Evolutionary conservation across 2,888 invertebrate genomes (phyloP), one percentile per base, ranked within the genome.

Genomic region (Rhabditophanes sp.): DNA sequence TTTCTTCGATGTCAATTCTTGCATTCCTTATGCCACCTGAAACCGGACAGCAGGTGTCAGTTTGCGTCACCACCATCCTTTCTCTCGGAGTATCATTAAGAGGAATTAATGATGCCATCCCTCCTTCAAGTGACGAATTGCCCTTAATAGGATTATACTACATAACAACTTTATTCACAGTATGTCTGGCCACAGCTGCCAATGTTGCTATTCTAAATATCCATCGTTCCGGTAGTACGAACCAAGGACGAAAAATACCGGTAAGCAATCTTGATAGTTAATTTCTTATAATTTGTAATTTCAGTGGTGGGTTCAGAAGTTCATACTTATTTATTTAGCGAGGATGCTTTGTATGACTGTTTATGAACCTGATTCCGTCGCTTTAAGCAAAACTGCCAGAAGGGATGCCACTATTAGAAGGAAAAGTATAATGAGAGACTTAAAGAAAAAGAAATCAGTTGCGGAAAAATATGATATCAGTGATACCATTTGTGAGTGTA

Each of bases 141-240:
- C 73, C 73, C 1, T 61, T 73, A 2, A 71, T 73, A 41, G 72
- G 73, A 38, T 53, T 73, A 32, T 73, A 72, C 54, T 73, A 73
- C 45, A 72, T 72, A 3, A 68, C 72, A 12, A 72, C 72, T 69
- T 72, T 44, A 23, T 69, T 69, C 18, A 67, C 69, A 37, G 70
- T 71, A 2, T 70, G 70, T 6, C 55, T 67, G 20, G 69, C 71
- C n/a, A 71, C 70, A 1, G 68, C 66, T 16, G 67, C 70, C 61
- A 80, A 80, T 1, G 82, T 82, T 35, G 78, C 81, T 32, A 82
- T 81, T 1, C 71, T 82, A 42, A 82, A 82, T 66, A 76, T 82
- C 64, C 81, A 82, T 35, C 41, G 60, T 16, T 48, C 54, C 11
- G 63, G 63, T n/a, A 48, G 50, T 7, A 49, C 55, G 11, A 58